phyloP scores from a whole-genome alignment of 2,888 invertebrate genomes.

The Leptopterna dolabrata region DNA sequence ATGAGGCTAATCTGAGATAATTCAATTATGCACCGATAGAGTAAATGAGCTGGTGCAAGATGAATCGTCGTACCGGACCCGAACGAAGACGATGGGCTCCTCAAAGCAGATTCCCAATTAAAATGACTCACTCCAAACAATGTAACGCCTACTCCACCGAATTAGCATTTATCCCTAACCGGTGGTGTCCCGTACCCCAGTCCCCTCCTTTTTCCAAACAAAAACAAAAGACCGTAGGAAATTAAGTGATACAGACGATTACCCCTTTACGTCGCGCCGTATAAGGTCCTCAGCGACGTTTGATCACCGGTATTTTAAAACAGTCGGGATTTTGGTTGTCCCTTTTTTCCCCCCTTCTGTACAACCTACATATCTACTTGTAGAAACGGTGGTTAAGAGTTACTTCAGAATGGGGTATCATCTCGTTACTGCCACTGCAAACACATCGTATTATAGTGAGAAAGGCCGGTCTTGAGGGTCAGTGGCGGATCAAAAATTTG shows the following conservation, averaged over 20 bases:
- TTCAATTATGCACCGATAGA: constrained; percentile 41
- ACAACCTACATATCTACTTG: background rate
- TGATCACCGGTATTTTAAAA: background rate
- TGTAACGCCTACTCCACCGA: constrained; percentile 36
- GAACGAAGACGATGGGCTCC: background rate
- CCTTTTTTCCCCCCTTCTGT: background rate
- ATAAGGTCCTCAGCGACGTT: constrained; percentile 12
- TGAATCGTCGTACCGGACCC: constrained; percentile 15
- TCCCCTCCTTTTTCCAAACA: background rate
- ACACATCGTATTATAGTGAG: too few relatives aligned
- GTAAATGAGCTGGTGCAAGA: constrained; percentile 47
- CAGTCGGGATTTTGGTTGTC: background rate
- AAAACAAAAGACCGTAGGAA: constrained; percentile 18
- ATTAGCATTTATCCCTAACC: constrained; percentile 31
- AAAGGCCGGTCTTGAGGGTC: too few relatives aligned
- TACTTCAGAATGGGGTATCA: too few relatives aligned
- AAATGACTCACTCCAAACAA: constrained; percentile 48
- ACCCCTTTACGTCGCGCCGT: background rate
- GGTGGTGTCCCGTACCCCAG: background rate
- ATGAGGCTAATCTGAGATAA: constrained; percentile 42
- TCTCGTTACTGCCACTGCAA: too few relatives aligned
- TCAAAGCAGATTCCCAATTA: constrained; percentile 30
- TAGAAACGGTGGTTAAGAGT: too few relatives aligned
- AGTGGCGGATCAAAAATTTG: too few relatives aligned
- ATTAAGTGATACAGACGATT: constrained; percentile 29